Evolutionary conservation across 2,797 vertebrate species (phyloP).

Genomic region (Macrochelys suwanniensis): DNA sequence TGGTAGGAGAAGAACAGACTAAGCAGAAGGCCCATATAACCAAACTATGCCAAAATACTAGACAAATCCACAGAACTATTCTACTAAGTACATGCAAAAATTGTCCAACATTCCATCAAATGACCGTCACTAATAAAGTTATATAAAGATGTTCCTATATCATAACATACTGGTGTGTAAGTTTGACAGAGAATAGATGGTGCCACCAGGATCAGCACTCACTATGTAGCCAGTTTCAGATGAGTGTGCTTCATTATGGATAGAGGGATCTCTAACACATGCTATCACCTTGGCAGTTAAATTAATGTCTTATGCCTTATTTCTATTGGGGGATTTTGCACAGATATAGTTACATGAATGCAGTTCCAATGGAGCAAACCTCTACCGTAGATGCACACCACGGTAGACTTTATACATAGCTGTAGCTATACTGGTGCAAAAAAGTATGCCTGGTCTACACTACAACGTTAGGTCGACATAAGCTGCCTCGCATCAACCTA

Average conservation of each 20-base stretch:
- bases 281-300: neutral
- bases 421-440: too few relatives aligned
- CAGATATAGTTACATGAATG: neutral
- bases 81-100: fast-evolving
- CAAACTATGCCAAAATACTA: neutral
- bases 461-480: too few relatives aligned
- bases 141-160: neutral
- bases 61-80: neutral
- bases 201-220: neutral
- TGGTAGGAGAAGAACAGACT: neutral
- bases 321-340: neutral
- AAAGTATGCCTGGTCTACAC: too few relatives aligned
- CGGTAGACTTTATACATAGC: neutral
- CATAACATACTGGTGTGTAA: neutral
- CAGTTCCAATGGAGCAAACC: neutral
- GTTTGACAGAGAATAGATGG: neutral
- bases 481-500: too few relatives aligned
- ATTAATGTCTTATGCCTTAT: neutral
- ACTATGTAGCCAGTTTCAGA: neutral
- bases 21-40: neutral
- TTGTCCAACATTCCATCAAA: neutral
- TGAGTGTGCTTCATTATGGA: neutral
- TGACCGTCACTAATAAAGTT: neutral
- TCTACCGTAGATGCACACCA: neutral
- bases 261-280: neutral